These are phyloP conservation scores for Nowickia ferox DNA, from an alignment of 2,888 invertebrate species.

Conservation along the genomic window DNA sequence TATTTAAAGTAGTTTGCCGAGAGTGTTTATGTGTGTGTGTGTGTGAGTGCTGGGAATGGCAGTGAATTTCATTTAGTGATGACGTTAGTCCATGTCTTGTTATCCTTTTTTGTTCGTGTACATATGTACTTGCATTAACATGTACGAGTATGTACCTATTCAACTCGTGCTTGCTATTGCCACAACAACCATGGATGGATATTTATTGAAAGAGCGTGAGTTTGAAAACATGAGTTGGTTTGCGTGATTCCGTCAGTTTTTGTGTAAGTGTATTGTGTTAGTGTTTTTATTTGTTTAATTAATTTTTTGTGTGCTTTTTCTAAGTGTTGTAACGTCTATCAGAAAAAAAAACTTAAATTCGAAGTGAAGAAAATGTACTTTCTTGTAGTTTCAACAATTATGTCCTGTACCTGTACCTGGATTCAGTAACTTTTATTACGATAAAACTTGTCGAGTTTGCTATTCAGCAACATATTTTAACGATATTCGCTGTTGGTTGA, in stretches of 20 bases:
- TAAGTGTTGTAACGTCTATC: background rate
- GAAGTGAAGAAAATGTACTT: background rate
- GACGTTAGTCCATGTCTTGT: conserved; percentile 68
- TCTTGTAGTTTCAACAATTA: background rate
- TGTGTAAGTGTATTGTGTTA: conserved; percentile 19
- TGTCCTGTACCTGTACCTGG: too few relatives aligned
- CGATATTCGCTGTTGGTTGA: too few relatives aligned
- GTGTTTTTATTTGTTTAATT: conserved; percentile 24
- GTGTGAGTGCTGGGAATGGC: conserved; percentile 22
- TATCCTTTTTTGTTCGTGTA: conserved; percentile 61
- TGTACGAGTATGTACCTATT: too few relatives aligned
- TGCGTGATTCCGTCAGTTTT: conserved; percentile 13
- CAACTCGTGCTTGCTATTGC: conserved; percentile 35
- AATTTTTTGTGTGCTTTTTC: background rate
- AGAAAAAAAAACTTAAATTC: background rate
- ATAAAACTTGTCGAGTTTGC: too few relatives aligned
- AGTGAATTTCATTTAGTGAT: conserved; percentile 67
- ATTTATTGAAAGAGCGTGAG: conserved; percentile 49
- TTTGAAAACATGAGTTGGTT: background rate
- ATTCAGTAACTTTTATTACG: too few relatives aligned
- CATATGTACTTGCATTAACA: background rate
- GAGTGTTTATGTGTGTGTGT: background rate
- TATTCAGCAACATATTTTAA: too few relatives aligned
- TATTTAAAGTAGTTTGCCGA: background rate
- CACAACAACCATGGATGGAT: conserved; percentile 18